Percentiles rank a stretch among this genome's conserved stretches.
Conservation (phyloP, 2,797 vertebrate genomes). For the Acanthurus leucopareius region DNA sequence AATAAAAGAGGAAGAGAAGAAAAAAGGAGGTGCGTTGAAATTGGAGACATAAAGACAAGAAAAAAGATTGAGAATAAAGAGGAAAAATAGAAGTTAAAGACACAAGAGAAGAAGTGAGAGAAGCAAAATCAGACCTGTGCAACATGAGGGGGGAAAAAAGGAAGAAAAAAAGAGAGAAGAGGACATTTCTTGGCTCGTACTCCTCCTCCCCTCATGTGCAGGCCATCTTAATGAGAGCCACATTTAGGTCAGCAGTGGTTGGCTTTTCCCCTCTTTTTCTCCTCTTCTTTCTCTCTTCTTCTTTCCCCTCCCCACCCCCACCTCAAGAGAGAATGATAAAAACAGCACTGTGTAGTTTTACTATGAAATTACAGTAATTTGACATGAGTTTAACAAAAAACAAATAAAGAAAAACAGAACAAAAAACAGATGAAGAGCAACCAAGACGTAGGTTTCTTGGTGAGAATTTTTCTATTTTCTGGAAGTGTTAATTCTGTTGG, state of each 20-base stretch:
- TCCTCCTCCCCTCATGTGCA: slow-evolving; percentile 57
- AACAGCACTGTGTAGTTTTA: slow-evolving; percentile 51
- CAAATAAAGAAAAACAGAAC: background rate
- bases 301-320: slow-evolving; percentile 19
- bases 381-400: slow-evolving; percentile 12
- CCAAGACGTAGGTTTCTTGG: too few relatives aligned
- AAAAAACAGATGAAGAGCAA: too few relatives aligned
- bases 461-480: too few relatives aligned
- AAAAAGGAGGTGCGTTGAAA: slow-evolving; percentile 7
- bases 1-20: slow-evolving; percentile 3
- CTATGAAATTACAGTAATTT: slow-evolving; percentile 58
- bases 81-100: slow-evolving; percentile 4
- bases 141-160: background rate
- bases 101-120: slow-evolving; percentile 5
- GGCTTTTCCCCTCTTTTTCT: slow-evolving; percentile 31
- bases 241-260: slow-evolving; percentile 69
- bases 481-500: background rate
- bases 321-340: slow-evolving; percentile 41
- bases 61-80: slow-evolving; percentile 11
- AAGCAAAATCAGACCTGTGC: background rate
- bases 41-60: slow-evolving; percentile 25
- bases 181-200: slow-evolving; percentile 54
- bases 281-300: slow-evolving; percentile 10
- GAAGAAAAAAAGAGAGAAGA: slow-evolving; percentile 8
- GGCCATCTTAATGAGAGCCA: slow-evolving; percentile 80